These are phyloP conservation scores for Cnemophilus loriae DNA, from an alignment of 2,113 vertebrate species.

Conservation along the genomic window DNA sequence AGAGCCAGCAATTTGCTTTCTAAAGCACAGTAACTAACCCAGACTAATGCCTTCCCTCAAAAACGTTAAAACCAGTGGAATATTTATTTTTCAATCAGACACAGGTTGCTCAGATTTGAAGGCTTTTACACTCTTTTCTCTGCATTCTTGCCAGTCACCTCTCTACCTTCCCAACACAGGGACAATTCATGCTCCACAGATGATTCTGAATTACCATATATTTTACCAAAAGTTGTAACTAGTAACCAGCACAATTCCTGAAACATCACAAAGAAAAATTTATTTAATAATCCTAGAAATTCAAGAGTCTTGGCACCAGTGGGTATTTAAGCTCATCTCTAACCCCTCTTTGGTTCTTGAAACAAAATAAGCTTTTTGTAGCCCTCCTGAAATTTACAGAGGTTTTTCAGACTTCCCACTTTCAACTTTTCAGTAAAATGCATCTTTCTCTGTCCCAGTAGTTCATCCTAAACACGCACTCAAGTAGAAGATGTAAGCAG, in stretches of 20 bases:
- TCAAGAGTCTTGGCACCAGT: rapidly evolving
- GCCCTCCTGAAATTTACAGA: neutral
- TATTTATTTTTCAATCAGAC: neutral
- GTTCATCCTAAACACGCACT: neutral
- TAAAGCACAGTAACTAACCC: neutral
- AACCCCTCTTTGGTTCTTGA: neutral
- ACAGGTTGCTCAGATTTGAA: neutral
- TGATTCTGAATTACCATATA: neutral
- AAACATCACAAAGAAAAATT: neutral
- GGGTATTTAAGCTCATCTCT: neutral
- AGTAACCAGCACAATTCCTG: neutral
- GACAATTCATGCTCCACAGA: neutral
- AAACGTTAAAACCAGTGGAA: neutral
- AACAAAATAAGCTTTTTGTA: neutral
- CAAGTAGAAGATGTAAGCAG: neutral
- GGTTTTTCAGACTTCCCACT: neutral
- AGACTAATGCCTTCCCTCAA: neutral
- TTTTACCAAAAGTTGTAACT: neutral
- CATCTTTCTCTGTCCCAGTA: neutral
- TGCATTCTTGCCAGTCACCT: neutral
- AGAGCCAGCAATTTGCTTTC: neutral
- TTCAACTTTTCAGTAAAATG: neutral
- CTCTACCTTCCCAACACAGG: neutral
- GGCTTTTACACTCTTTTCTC: neutral
- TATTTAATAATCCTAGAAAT: neutral